Base-by-base conservation (phyloP, 2,888 invertebrate species). In the Nesidiocoris tenuis region DNA sequence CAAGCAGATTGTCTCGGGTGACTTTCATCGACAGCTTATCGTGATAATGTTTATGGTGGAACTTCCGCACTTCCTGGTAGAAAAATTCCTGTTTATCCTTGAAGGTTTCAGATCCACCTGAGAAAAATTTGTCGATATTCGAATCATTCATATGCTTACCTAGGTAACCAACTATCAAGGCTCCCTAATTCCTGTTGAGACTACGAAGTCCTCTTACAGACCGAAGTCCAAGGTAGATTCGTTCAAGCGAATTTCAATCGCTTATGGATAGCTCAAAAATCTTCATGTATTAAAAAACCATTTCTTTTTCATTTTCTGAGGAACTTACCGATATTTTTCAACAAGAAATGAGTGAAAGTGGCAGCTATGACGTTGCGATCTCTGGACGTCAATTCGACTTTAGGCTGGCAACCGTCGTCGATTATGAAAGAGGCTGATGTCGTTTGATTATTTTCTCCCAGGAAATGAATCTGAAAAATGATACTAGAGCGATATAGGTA, bases 311-410 rank as follows among this genome's bases (percentile, higher is more conserved):
- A n/a, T 39, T 7, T 39, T 39, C 39, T 39, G 5, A 39, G 39
- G 39, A 39, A 17, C 18, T 79, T 81, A 86, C 87, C 96, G 83
- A 95, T 95, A 86, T 96, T 96, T 85, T 94, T 94, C 25, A 95
- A 85, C 79, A 96, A 87, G 83, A 96, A 94, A 82, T 94, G 91
- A 0, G 95, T 93, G 84, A 95, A 96, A 21, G 95, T 94, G 77
- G 96, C 96, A 2, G 95, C 95, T 80, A 96, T 92, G 67, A 96
- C 91, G 84, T 95, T 95, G 1, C 95, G 87, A 83, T 95, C 94
- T 79, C 91, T 89, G 1, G 94, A 91, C 76, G 90, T 89, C 81
- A 96, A 85, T 84, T 92, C 90, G 78, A 96, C 89, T 81, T 91
- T 90, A 0, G 95, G 92, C 82, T 96, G 96, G 77, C 92, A 92